These are phyloP conservation scores for Psammodynastes pulverulentus DNA, from an alignment of 2,113 vertebrate species.

Conservation along the genomic window DNA sequence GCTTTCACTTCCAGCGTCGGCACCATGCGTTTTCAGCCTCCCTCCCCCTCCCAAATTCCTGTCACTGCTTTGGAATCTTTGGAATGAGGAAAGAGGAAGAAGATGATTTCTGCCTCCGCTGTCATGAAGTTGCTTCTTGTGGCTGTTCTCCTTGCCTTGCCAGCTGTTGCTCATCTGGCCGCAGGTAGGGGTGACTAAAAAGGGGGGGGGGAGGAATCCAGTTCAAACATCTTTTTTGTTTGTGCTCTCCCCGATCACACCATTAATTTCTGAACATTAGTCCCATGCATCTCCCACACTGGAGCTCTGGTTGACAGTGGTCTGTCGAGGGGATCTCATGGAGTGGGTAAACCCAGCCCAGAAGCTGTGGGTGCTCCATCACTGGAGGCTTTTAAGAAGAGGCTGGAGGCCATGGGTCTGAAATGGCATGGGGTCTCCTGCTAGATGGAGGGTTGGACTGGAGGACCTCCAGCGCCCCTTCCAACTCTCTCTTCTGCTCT, in stretches of 20 bases:
- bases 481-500: too few species aligned
- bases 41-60: constrained; percentile 31
- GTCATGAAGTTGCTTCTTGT: constrained; percentile 42
- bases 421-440: too few species aligned
- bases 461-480: too few species aligned
- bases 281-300: neutral
- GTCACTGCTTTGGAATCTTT: constrained; percentile 60
- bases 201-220: neutral
- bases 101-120: constrained; percentile 1
- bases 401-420: too few species aligned
- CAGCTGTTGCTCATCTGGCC: constrained; percentile 34
- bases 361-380: too few species aligned
- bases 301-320: neutral
- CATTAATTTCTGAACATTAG: neutral
- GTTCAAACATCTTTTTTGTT: neutral
- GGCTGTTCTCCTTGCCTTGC: constrained; percentile 38
- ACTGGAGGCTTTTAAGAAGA: too few species aligned
- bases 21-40: neutral
- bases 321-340: neutral
- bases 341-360: neutral
- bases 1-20: neutral
- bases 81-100: constrained; percentile 46
- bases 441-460: too few species aligned
- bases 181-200: constrained; percentile 52
- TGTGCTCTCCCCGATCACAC: neutral